Conservation (phyloP, 2,797 vertebrate species). For the Rhodeus uyekii region DNA sequence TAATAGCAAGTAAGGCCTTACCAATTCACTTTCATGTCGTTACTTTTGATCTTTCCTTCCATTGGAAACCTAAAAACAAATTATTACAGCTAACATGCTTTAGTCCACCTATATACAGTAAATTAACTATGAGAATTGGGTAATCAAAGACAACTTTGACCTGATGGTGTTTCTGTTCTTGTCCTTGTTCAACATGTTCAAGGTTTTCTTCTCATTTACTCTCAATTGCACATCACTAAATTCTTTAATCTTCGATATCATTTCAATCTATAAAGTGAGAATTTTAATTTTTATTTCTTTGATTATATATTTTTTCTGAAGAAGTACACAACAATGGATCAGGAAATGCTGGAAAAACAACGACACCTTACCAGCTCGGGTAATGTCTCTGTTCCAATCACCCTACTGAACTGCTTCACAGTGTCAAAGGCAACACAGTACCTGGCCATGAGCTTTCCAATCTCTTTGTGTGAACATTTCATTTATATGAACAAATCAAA, state of each 20-base stretch:
- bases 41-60: slow-evolving; percentile 94
- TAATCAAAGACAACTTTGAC: slow-evolving; percentile 66
- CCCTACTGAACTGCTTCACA: slow-evolving; percentile 87
- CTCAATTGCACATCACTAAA: slow-evolving; percentile 91
- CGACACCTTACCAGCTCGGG: slow-evolving; percentile 85
- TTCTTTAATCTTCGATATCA: slow-evolving; percentile 88
- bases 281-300: background rate
- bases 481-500: background rate
- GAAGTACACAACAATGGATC: background rate
- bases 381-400: slow-evolving; percentile 86
- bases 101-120: background rate
- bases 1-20: slow-evolving; percentile 63
- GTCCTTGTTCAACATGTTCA: slow-evolving; percentile 92
- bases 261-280: slow-evolving; percentile 76
- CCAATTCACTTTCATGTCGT: slow-evolving; percentile 99
- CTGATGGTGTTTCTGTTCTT: slow-evolving; percentile 91
- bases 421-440: slow-evolving; percentile 96
- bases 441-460: slow-evolving; percentile 91
- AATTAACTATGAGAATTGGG: background rate
- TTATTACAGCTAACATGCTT: background rate
- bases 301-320: background rate
- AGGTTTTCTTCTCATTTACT: slow-evolving; percentile 87
- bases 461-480: slow-evolving; percentile 72
- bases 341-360: background rate
- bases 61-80: slow-evolving; percentile 85